These are phyloP conservation scores for Mus pahari DNA, from an alignment of 2,113 vertebrate species.

Conservation along the genomic window DNA sequence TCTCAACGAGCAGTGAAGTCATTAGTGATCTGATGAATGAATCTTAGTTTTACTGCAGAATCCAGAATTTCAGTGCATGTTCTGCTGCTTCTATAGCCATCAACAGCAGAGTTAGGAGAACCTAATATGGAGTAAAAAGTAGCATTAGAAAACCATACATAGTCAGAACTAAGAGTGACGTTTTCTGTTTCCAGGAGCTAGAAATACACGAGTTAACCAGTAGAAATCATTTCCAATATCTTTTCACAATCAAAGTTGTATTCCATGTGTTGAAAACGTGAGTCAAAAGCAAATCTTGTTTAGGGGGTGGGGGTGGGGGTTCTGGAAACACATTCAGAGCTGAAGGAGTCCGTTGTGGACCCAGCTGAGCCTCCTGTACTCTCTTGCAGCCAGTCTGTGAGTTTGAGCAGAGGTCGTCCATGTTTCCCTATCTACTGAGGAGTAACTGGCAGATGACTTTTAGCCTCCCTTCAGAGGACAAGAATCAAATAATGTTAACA, in stretches of 20 bases:
- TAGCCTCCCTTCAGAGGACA: background rate
- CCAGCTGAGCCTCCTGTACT: fast-evolving
- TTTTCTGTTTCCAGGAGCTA: background rate
- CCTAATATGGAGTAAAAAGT: background rate
- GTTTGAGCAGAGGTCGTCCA: background rate
- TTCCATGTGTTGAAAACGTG: background rate
- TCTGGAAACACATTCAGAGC: background rate
- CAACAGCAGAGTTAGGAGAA: background rate
- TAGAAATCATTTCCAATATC: background rate
- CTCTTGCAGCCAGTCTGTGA: too few species aligned
- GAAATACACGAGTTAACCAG: background rate
- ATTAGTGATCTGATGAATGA: background rate
- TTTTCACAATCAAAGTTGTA: background rate
- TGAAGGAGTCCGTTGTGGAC: fast-evolving
- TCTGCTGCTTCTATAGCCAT: background rate
- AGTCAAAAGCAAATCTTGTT: fast-evolving
- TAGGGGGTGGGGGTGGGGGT: too few species aligned
- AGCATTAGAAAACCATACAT: background rate
- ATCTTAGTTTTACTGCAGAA: background rate
- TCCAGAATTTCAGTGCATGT: background rate
- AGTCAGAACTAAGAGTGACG: background rate
- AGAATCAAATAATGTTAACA: background rate
- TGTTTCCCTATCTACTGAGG: background rate
- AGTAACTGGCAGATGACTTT: background rate
- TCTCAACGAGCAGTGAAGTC: background rate